Evolutionary conservation across 2,113 vertebrate genomes (phyloP).

Genomic region (Perognathus longimembris): DNA sequence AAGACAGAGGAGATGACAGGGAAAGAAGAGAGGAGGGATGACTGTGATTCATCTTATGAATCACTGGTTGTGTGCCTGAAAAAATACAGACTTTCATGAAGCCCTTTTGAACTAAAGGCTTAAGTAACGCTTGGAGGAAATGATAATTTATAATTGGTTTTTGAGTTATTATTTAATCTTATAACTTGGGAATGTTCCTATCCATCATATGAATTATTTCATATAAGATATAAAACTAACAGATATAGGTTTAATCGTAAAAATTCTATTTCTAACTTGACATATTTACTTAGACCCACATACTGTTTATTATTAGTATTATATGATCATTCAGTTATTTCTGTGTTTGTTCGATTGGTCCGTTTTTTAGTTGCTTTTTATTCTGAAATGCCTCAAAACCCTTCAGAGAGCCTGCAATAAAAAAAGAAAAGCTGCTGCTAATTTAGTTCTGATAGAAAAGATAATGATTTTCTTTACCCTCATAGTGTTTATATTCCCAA

Average conservation of each 20-base stretch:
- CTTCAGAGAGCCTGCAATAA: background rate
- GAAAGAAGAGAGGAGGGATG: conserved; percentile 33
- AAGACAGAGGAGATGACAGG: conserved; percentile 49
- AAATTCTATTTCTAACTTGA: background rate
- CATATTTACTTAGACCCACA: conserved; percentile 28
- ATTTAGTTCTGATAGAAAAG: conserved; percentile 7
- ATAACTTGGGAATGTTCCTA: conserved; percentile 28
- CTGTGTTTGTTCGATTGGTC: background rate
- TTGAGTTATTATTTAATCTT: conserved; percentile 60
- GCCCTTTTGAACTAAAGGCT: conserved; percentile 72
- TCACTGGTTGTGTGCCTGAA: conserved; percentile 71
- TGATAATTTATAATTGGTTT: conserved; percentile 62
- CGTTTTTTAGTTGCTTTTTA: conserved; percentile 12
- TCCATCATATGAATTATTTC: conserved; percentile 36
- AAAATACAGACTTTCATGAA: conserved; percentile 74
- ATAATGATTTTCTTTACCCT: background rate
- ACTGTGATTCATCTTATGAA: conserved; percentile 80
- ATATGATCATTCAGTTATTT: background rate
- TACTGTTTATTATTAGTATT: conserved; percentile 43
- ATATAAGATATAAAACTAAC: conserved; percentile 20
- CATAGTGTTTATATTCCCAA: background rate
- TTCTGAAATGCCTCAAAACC: conserved; percentile 11
- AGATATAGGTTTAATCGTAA: conserved; percentile 20
- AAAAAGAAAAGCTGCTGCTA: background rate
- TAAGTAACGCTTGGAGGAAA: conserved; percentile 73